Evolutionary conservation across 1,140 invertebrate genomes (phyloP), one percentile per base, ranked within the genome.

Genomic region (Aphaenogaster rudis): DNA sequence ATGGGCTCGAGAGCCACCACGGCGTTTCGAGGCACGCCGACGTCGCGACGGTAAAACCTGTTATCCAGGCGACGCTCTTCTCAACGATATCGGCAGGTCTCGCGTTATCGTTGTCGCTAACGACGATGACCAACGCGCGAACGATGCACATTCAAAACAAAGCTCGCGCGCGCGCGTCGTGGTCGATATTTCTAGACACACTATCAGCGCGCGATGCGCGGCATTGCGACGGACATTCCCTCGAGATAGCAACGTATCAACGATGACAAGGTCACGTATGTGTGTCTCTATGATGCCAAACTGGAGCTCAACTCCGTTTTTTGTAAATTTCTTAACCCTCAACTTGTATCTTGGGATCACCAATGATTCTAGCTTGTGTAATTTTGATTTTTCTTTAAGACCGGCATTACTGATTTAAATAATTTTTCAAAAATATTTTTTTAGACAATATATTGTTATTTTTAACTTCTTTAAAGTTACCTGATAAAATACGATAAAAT

Each of bases 1-100:
- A 33, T 9, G 5, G 39, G 9, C 15, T 48, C 28, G 39, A n/a
- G 15, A n/a, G 13, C 3, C 13, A 28, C 17, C 36, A 33, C 21
- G 21, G 6, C 13, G 6, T 61, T 59, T 48, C 66, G 2, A 36
- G 17, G 3, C 28, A 57, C 17, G 21, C 11, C 5, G 17, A 39
- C 76, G 71, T 87, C 72, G 84, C 91, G 88, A 87, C 92, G 93
- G 93, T 93, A 95, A 28, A 28, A 95, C 94, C 93, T 94, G 94
- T 94, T 95, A 95, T 95, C 89, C 48, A 17, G 33, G 6, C 48
- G 59, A 57, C 72, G 57, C 17, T 48, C 0, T 28, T 28, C 28
- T 50, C 67, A 52, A 59, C 17, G 42, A 79, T 17, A 59, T n/a
- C 57, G 50, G 66, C 54, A 11, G 52, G 28, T 84, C 28, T 28